Evolutionary conservation across 2,797 vertebrate genomes (phyloP), one percentile per base, ranked within the genome.

Genomic region (Lacerta viridis): DNA sequence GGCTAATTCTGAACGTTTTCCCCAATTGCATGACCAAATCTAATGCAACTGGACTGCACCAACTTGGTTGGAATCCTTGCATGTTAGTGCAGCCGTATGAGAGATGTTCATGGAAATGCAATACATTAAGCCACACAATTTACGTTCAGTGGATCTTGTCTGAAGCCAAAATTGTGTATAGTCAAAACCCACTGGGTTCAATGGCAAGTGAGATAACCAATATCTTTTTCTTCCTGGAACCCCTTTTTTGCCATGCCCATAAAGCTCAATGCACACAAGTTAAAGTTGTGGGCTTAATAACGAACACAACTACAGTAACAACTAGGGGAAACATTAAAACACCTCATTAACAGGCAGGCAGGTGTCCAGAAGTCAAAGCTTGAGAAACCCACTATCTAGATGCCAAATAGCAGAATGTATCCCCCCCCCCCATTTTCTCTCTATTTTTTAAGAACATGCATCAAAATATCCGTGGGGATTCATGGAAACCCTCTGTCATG

Each of bases 331-430:
- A 69, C 7, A 74, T 64, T 39, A 11, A 83, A 27, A 23, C 43
- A 91, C 80, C 61, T 92, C 43, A 3, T 0, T 92, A 89, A 87
- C 91, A 94, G 95, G 92, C 4, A 91, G 84, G 82, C 91, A 91
- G 66, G 39, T 7, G 25, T 81, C 68, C 84, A 84, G 43, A 88
- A 87, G 89, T 68, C 55, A 78, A 92, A 81, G 2, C 88, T 39
- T 88, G 17, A 85, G 72, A 82, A 89, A 9, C 6, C 29, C 20
- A 29, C 33, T 29, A 9, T 41, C 39, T 61, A 59, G 36, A 82
- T 77, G 20, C 83, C 0, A 8, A 85, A 69, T 11, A 88, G 17
- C 5, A 84, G 43, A 0, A 0, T 89, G 15, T 59, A 36, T 50
- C 2, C 7, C 43, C 43, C 43, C 43, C 43, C 46, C 46, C 61